phyloP scores from a whole-genome alignment of 2,888 invertebrate species.

The Tipula vernalis region DNA sequence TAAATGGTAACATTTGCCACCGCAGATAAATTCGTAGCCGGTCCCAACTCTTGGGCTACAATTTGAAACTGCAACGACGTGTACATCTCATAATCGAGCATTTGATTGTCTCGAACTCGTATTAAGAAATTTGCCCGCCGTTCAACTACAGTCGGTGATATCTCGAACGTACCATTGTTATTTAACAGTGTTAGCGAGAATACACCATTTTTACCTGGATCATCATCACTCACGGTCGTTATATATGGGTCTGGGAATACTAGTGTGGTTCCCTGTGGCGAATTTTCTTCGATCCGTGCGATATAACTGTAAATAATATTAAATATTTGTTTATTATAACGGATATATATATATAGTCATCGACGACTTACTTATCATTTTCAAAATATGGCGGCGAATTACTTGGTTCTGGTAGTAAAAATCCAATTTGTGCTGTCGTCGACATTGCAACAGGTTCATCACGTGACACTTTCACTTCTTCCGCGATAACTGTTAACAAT shows the following conservation, averaged over 20 bases:
- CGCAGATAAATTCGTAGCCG: conserved; percentile 58
- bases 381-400: conserved; percentile 70
- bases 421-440: conserved; percentile 68
- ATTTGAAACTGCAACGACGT: conserved; percentile 64
- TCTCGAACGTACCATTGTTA: conserved; percentile 81
- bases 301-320: conserved; percentile 44
- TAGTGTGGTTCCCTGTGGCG: conserved; percentile 64
- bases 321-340: no score
- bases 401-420: conserved; percentile 64
- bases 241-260: conserved; percentile 58
- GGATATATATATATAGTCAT: no score
- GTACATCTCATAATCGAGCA: conserved; percentile 74
- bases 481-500: conserved; percentile 70
- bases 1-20: conserved; percentile 66
- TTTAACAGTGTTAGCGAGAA: conserved; percentile 64
- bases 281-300: conserved; percentile 66
- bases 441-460: conserved; percentile 69
- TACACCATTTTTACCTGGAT: conserved; percentile 70
- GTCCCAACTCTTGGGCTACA: conserved; percentile 68
- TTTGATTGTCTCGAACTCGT: conserved; percentile 64
- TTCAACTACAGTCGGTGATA: conserved; percentile 71
- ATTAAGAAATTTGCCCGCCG: conserved; percentile 67
- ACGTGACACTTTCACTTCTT: conserved; percentile 63
- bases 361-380: conserved; percentile 54
- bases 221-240: conserved; percentile 61